Base-by-base conservation (phyloP, 2,797 vertebrate genomes). In the Artibeus lituratus region DNA sequence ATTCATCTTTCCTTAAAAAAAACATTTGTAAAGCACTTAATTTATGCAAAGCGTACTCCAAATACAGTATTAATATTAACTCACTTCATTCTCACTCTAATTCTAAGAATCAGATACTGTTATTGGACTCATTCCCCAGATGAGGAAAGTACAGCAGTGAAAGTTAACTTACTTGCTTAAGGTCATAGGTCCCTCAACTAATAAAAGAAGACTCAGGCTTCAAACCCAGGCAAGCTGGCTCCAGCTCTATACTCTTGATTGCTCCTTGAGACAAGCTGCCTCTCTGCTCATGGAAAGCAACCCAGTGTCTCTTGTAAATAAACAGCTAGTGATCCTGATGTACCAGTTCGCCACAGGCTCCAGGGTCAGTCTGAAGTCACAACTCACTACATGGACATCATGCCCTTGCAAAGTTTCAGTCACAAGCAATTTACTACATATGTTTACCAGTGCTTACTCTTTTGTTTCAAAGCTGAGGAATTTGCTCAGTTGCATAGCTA, bases 331-430 rank as follows among this genome's bases (percentile, higher is more conserved):
- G 42, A 76, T 21, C 0, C 55, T 37, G 16, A 70, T 22, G 42
- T 62, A 26, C 15, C 47, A 14, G 37, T 80, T 77, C 35, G 35
- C 21, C 22, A 26, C 6, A n/a, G 0, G 22, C 18, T 88, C 16
- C 49, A n/a, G 3, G 3, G 0, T 37, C 67, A 44, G 62, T 69
- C 57, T 88, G 57, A 89, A 59, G 78, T 5, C 11, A 4, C 1
- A 72, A 37, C 29, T 16, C 1, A 2, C 10, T 19, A 12, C 1
- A 1, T 44, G 29, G 21, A 15, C n/a, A 12, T 26, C 32, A 7
- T 15, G 10, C 12, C 15, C 24, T 51, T 42, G 22, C 42, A 39
- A 3, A 53, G 22, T 77, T 89, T 86, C 42, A 39, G 29, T 55
- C 10, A 6, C 26, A 70, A 39, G 6, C 24, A 32, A 65, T 32